Evolutionary conservation across 2,888 invertebrate species (phyloP), one percentile per base, ranked within the genome.

Genomic region (Acleris cristana): DNA sequence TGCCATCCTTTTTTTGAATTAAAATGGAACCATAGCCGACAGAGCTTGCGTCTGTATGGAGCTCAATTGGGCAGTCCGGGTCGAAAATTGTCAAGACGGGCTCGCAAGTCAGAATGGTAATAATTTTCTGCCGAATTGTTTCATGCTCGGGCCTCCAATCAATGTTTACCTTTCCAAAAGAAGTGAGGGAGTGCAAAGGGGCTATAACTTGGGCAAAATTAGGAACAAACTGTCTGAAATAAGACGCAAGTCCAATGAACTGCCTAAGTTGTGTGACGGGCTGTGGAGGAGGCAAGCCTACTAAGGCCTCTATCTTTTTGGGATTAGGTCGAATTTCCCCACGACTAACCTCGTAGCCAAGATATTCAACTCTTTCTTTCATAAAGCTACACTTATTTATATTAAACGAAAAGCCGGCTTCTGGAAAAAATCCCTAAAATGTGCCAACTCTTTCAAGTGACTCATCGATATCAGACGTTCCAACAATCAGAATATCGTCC

Each of bases 31-130:
- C 76, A 54, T 75, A 77, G 0, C 75, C 76, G 0, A 52, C 51
- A 0, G 64, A 14, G 34, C 75, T 75, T 0, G 78, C 78, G 49
- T 76, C 76, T 0, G 74, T 74, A 45, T 76, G 75, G 1, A 78
- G 30, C 34, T 76, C 76, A 0, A 62, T 53, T 0, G 73, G 71
- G 0, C 51, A 48, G 0, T 70, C 51, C 0, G 76, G 73, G 26
- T 75, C 58, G 63, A 71, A 77, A 57, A 74, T 73, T 5, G 21
- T 70, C 1, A 74, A 51, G 7, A 77, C 69, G 0, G 76, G 74
- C 0, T 68, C 49, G 0, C 8, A 30, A 0, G 75, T 78, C 8
- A 78, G 49, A 14, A 63, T 26, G 0, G 55, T 21, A 12, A 76
- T 73, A 0, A 76, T 30, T 0, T 71, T 23, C 48, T 75, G 69